Conservation (phyloP, 2,888 invertebrate genomes). For the Campaea margaritaria region DNA sequence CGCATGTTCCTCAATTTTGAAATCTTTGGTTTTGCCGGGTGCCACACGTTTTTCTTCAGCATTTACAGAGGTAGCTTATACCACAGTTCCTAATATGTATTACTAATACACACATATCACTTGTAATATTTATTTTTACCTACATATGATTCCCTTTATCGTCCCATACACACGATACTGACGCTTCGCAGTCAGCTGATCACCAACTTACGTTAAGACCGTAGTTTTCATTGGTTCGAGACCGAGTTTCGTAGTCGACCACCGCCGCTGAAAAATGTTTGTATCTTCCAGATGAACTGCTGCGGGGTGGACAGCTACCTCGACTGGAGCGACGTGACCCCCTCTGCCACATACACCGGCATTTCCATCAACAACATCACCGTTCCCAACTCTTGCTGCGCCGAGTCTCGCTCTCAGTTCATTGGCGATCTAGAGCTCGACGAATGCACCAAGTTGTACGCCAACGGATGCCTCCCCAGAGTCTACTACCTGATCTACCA, state of each 20-base stretch:
- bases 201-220: no score
- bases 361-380: slow-evolving; percentile 71
- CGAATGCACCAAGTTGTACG: slow-evolving; percentile 71
- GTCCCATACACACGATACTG: no score
- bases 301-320: slow-evolving; percentile 87
- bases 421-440: slow-evolving; percentile 48
- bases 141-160: no score
- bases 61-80: no score
- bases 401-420: slow-evolving; percentile 53
- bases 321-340: slow-evolving; percentile 84
- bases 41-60: no score
- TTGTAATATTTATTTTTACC: no score
- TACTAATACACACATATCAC: no score
- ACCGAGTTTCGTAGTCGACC: no score
- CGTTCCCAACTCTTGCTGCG: slow-evolving; percentile 87
- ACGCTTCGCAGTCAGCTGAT: no score
- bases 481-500: slow-evolving; percentile 87
- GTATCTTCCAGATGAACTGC: slow-evolving; percentile 86
- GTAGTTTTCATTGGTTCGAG: neutral
- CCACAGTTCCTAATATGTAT: no score
- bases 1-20: no score
- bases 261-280: neutral
- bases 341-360: slow-evolving; percentile 54
- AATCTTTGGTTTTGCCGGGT: no score
- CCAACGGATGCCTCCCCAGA: slow-evolving; percentile 86